Percentiles rank a stretch among this genome's conserved stretches.
phyloP scores from a whole-genome alignment of 2,797 vertebrate species.

The Cuniculus paca region DNA sequence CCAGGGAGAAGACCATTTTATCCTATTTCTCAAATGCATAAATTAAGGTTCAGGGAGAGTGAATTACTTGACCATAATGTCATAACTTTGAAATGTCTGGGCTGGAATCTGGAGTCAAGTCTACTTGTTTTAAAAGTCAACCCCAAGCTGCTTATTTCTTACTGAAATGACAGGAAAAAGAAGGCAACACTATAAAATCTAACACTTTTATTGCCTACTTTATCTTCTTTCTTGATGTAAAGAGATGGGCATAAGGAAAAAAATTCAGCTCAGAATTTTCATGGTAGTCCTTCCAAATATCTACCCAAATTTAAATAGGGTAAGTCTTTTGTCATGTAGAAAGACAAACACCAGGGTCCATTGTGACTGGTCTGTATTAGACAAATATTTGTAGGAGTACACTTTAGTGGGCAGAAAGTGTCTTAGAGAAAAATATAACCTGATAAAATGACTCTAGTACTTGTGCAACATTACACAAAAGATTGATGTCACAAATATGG shows the following conservation, averaged over 20 bases:
- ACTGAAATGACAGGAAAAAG: background rate
- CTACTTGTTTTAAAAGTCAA: background rate
- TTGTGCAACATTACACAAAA: background rate
- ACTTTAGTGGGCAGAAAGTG: background rate
- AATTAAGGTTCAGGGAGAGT: background rate
- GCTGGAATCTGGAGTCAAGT: background rate
- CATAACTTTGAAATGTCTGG: background rate
- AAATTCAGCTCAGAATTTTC: background rate
- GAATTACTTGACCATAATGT: background rate
- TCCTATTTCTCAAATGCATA: background rate
- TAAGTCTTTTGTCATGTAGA: background rate
- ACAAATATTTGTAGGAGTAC: background rate
- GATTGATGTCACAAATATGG: background rate
- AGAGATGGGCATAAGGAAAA: background rate
- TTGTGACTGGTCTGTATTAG: background rate
- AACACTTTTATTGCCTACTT: background rate
- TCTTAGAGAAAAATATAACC: background rate
- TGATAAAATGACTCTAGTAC: background rate
- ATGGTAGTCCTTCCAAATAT: background rate
- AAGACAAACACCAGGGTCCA: background rate
- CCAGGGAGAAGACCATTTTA: background rate
- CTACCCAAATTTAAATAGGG: background rate
- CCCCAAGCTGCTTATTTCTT: background rate
- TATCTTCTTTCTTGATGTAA: background rate
- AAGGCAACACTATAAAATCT: background rate